These are phyloP conservation scores for Parnassius mnemosyne DNA, from an alignment of 2,888 invertebrate species.

Conservation along the genomic window DNA sequence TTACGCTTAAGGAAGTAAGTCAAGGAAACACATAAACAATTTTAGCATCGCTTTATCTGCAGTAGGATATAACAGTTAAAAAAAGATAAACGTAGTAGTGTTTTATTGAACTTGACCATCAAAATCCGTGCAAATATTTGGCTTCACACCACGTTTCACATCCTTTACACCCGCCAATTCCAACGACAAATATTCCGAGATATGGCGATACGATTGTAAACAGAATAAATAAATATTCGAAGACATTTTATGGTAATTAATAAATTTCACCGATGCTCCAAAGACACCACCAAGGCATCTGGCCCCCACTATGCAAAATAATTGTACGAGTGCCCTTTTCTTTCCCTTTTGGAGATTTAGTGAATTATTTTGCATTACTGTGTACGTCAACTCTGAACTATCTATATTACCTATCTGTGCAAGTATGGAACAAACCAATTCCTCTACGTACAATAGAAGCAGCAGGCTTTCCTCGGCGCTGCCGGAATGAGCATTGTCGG, in stretches of 20 bases:
- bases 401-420: not conserved
- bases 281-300: constrained; percentile 47
- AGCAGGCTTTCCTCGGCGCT: constrained; percentile 60
- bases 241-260: constrained; percentile 53
- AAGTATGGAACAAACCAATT: not conserved
- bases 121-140: not conserved
- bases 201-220: constrained; percentile 46
- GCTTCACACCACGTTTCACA: constrained; percentile 6
- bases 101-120: not conserved
- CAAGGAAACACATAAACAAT: not conserved
- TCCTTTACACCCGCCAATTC: constrained; percentile 33
- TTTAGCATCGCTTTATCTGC: not conserved
- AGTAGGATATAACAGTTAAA: not conserved
- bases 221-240: constrained; percentile 56
- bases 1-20: not conserved
- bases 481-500: constrained; percentile 63
- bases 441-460: constrained; percentile 55
- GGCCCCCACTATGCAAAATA: constrained; percentile 50
- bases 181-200: constrained; percentile 46
- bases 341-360: constrained; percentile 32
- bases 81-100: not conserved
- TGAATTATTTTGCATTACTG: constrained; percentile 38
- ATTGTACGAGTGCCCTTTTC: constrained; percentile 42
- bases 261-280: constrained; percentile 45
- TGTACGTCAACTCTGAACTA: not conserved